Base-by-base conservation (phyloP, 2,113 vertebrate genomes). In the Rhombomys opimus region DNA sequence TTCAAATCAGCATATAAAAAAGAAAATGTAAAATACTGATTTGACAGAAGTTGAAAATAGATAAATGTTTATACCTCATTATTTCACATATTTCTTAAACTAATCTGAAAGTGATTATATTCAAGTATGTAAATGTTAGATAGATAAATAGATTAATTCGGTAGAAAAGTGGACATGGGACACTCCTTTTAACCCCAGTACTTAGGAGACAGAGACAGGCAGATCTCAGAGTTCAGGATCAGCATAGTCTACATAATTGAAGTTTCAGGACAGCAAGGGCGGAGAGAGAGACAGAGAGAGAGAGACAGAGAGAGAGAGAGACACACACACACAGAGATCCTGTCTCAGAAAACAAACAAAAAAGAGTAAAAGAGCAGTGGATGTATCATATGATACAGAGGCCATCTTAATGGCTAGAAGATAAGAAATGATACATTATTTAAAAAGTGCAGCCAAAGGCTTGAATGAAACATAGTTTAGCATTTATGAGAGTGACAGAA, bases 1-100 rank as follows among this genome's bases (percentile, higher is more conserved):
- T 35, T 25, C 14, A 90, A 78, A 76, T 81, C 68, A 91, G 25
- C 87, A 7, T 90, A 46, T 73, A 30, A 92, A 80, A 30, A 67
- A 46, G 86, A 85, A 75, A 78, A 8, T 61, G 52, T 13, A 94
- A 93, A 95, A 84, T 93, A 94, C 0, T 76, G 35, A 85, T 86
- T 86, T 89, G 30, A 93, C 15, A 63, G 50, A 95, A 91, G 72
- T 82, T 72, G 1, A 57, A 95, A n/a, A 57, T 68, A n/a, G 0
- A 0, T 46, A 65, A 76, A 11, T 70, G 80, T 94, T 87, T 94
- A 35, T 95, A 67, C 13, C 20, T 87, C 54, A 73, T 5, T 88
- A 81, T 86, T 63, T 72, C 67, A 92, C 7, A 41, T 67, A 18
- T 72, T 80, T 27, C 11, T 10, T 94, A 85, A 91, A 54, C 7